Conservation (phyloP, 2,888 invertebrate genomes). For the Ceramica pisi region DNA sequence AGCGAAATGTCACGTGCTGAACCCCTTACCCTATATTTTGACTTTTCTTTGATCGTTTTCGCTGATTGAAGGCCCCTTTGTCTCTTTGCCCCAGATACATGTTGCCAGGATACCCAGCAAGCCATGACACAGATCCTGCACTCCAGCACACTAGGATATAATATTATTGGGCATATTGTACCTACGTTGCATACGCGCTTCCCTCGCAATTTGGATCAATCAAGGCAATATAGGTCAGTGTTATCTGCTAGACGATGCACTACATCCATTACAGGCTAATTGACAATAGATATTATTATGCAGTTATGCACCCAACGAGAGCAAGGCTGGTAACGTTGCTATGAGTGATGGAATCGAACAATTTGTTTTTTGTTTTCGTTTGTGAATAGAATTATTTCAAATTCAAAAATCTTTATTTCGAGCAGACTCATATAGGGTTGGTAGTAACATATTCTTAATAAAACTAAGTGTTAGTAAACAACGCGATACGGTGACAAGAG, state of each 20-base stretch:
- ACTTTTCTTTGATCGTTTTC: background rate
- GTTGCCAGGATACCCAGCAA: background rate
- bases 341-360: background rate
- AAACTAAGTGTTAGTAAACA: no score
- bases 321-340: constrained; percentile 8
- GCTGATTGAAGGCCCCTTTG: background rate
- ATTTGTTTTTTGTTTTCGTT: background rate
- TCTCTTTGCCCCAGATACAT: background rate
- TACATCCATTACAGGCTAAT: constrained; percentile 22
- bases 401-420: no score
- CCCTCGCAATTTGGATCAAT: constrained; percentile 42
- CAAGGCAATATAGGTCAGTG: constrained; percentile 51
- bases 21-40: no score
- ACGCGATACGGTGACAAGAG: no score
- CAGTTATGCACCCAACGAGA: constrained; percentile 29
- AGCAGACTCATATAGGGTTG: no score
- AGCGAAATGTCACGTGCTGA: no score
- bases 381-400: background rate
- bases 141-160: background rate
- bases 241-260: constrained; percentile 36
- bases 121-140: constrained; percentile 2
- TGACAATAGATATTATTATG: constrained; percentile 33
- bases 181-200: constrained; percentile 26
- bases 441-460: no score
- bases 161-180: constrained; percentile 2